Conservation (phyloP, 2,113 vertebrate species). For the Columbina picui region DNA sequence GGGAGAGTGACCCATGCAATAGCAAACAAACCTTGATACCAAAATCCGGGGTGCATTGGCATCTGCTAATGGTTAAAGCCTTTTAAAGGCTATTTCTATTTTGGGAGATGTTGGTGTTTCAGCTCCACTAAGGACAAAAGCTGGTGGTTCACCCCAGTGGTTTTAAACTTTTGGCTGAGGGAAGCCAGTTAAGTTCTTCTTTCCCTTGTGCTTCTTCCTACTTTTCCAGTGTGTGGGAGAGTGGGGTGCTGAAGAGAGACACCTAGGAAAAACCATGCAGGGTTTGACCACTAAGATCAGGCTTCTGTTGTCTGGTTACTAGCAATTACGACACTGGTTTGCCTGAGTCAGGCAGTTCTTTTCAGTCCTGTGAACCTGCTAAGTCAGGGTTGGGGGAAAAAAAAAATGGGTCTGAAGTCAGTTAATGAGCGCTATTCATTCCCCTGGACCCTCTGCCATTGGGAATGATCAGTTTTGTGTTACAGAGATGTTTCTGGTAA, state of each 20-base stretch:
- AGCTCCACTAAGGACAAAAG: neutral
- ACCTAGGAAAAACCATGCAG: neutral
- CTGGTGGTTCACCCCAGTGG: neutral
- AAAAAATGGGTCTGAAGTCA: slow-evolving; percentile 37
- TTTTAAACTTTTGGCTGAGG: neutral
- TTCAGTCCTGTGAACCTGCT: slow-evolving; percentile 53
- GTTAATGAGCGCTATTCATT: slow-evolving; percentile 47
- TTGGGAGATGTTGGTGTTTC: neutral
- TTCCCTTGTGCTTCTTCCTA: neutral
- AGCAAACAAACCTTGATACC: neutral
- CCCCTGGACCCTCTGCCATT: slow-evolving; percentile 24
- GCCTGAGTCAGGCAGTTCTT: slow-evolving; percentile 61
- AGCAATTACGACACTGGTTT: neutral
- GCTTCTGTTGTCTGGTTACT: neutral
- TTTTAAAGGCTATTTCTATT: neutral
- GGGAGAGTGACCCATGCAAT: neutral
- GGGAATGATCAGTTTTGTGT: neutral
- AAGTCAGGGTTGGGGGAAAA: slow-evolving; percentile 12
- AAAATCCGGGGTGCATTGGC: fast-evolving
- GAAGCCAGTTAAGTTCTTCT: slow-evolving; percentile 8
- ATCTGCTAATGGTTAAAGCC: neutral
- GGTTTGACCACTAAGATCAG: neutral
- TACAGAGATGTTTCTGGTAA: slow-evolving; percentile 46
- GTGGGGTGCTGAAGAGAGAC: neutral
- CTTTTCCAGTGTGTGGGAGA: neutral